Percentiles rank a stretch among this genome's conserved stretches.
Evolutionary conservation across 2,113 vertebrate species (phyloP).

Genomic region (Poeciliopsis turrubarensis): DNA sequence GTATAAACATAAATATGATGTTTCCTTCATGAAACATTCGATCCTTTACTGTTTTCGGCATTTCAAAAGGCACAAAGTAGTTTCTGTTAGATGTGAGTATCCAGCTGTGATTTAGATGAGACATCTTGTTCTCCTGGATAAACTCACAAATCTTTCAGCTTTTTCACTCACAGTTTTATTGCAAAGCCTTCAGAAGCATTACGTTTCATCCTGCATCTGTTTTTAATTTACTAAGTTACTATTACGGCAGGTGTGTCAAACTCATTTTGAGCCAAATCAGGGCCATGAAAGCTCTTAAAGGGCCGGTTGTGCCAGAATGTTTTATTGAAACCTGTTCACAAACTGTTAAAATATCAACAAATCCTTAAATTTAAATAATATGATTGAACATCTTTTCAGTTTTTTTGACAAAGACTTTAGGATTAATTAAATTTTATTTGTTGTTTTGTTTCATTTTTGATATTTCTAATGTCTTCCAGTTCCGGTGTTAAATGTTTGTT

Average conservation of each 20-base stretch:
- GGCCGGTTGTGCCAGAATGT: too few relatives aligned
- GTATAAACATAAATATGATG: not conserved
- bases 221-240: conserved; percentile 8
- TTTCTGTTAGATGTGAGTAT: conserved; percentile 40
- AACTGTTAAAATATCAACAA: too few relatives aligned
- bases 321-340: too few relatives aligned
- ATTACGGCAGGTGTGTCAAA: not conserved
- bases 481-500: too few relatives aligned
- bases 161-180: conserved; percentile 19
- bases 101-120: conserved; percentile 14
- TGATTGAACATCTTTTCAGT: too few relatives aligned
- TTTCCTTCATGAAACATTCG: not conserved
- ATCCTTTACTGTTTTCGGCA: not conserved
- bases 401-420: too few relatives aligned
- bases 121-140: conserved; percentile 31
- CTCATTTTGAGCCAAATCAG: too few relatives aligned
- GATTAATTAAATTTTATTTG: too few relatives aligned
- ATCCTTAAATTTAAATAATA: too few relatives aligned
- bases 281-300: too few relatives aligned
- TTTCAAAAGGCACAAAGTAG: conserved; percentile 3
- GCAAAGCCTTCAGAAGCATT: conserved; percentile 17
- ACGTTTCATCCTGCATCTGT: conserved; percentile 13
- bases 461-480: too few relatives aligned
- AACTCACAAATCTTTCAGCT: conserved; percentile 28
- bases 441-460: too few relatives aligned